phyloP scores from a whole-genome alignment of 2,113 vertebrate genomes.

The Python bivittatus region DNA sequence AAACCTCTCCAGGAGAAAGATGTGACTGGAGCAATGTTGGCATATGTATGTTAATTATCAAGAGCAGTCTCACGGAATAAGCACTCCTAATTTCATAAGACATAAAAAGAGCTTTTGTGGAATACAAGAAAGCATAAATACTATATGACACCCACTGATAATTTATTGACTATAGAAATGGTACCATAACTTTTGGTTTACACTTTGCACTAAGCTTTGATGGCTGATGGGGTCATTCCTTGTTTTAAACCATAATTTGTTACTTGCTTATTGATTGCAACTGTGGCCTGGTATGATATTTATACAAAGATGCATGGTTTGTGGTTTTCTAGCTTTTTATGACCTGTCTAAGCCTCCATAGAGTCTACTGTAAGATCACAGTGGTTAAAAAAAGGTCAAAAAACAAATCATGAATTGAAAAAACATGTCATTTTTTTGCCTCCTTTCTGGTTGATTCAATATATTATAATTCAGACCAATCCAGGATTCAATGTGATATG shows the following conservation, averaged over 20 bases:
- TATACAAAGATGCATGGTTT: background rate
- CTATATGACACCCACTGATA: background rate
- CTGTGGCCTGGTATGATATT: background rate
- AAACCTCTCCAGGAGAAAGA: background rate
- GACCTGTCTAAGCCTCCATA: background rate
- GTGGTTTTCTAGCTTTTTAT: background rate
- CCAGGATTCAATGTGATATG: background rate
- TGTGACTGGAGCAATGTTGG: background rate
- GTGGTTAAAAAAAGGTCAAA: background rate
- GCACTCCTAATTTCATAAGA: background rate
- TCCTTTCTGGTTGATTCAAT: background rate
- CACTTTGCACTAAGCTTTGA: background rate
- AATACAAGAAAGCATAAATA: constrained; percentile 5
- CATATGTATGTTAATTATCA: background rate
- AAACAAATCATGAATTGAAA: background rate
- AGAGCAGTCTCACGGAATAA: background rate
- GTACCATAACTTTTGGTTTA: background rate
- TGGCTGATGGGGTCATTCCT: background rate
- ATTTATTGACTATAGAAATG: background rate
- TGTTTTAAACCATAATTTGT: background rate
- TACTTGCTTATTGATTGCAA: background rate
- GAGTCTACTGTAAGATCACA: background rate
- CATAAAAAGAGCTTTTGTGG: constrained; percentile 4
- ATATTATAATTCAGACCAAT: background rate
- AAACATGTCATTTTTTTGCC: background rate